These are phyloP conservation scores for Zele albiditarsus DNA, from an alignment of 2,888 invertebrate species.

Conservation along the genomic window DNA sequence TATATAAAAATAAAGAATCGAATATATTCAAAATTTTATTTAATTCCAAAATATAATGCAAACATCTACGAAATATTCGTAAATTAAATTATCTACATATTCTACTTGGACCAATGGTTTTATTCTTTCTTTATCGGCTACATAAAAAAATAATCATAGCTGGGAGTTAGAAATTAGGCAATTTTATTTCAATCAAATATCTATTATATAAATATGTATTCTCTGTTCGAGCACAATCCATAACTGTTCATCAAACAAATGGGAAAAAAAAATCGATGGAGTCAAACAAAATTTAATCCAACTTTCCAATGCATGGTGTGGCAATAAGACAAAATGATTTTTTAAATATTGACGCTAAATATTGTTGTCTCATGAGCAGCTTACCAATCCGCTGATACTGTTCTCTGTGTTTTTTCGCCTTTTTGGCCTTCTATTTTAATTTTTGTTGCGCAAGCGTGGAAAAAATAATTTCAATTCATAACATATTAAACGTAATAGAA, in stretches of 20 bases:
- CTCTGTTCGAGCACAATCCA: neutral
- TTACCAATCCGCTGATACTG: slow-evolving; percentile 87
- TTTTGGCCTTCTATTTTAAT: slow-evolving; percentile 74
- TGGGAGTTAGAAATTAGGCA: neutral
- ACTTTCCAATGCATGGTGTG: slow-evolving; percentile 41
- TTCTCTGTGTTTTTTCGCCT: slow-evolving; percentile 83
- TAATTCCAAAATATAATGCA: neutral
- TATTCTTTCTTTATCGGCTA: neutral
- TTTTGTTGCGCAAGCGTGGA: slow-evolving; percentile 75
- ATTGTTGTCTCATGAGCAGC: slow-evolving; percentile 70
- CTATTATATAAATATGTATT: slow-evolving; percentile 16
- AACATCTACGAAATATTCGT: neutral
- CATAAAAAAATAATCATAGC: neutral
- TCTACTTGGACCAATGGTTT: neutral
- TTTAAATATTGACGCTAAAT: slow-evolving; percentile 41
- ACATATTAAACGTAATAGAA: neutral
- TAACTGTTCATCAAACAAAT: slow-evolving; percentile 8
- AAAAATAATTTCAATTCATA: slow-evolving; percentile 57
- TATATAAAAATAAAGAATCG: neutral
- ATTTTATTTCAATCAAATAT: neutral
- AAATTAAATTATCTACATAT: neutral
- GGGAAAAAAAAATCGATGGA: slow-evolving; percentile 5
- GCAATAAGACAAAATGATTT: slow-evolving; percentile 42
- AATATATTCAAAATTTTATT: too few species aligned
- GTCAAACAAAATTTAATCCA: slow-evolving; percentile 25